These are phyloP conservation scores for Poecilia picta DNA, from an alignment of 2,797 vertebrate genomes.

Conservation along the genomic window DNA sequence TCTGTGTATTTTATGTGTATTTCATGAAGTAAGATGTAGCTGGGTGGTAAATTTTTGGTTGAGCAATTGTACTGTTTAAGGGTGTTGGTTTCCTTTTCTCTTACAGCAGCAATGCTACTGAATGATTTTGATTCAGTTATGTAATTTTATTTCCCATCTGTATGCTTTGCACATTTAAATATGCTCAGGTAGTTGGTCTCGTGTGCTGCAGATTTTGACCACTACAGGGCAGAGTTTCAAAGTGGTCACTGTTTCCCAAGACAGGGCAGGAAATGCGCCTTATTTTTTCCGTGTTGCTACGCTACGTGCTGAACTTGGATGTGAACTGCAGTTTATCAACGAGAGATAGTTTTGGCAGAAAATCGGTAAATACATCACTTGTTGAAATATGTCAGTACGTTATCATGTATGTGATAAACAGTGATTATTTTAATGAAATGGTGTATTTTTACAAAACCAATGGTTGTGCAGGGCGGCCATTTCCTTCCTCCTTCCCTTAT, in stretches of 20 bases:
- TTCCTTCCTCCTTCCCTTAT: no score
- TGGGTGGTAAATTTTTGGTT: no score
- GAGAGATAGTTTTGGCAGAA: background rate
- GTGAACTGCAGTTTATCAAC: background rate
- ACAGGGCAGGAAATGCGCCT: no score
- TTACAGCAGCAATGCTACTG: background rate
- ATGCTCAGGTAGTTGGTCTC: background rate
- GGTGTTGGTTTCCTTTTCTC: background rate
- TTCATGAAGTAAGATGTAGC: background rate
- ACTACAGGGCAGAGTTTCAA: background rate
- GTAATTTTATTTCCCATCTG: background rate
- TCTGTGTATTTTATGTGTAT: background rate
- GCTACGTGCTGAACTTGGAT: background rate
- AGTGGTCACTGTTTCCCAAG: no score
- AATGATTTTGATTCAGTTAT: background rate
- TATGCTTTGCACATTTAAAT: background rate
- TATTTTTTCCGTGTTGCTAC: background rate
- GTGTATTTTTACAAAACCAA: no score
- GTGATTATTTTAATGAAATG: background rate
- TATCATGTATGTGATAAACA: background rate
- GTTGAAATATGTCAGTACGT: background rate
- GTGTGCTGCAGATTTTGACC: background rate
- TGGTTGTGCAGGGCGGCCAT: no score
- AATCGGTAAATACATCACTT: background rate
- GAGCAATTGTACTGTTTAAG: no score